phyloP scores from a whole-genome alignment of 2,797 vertebrate genomes.

The Sebastes flavidus region DNA sequence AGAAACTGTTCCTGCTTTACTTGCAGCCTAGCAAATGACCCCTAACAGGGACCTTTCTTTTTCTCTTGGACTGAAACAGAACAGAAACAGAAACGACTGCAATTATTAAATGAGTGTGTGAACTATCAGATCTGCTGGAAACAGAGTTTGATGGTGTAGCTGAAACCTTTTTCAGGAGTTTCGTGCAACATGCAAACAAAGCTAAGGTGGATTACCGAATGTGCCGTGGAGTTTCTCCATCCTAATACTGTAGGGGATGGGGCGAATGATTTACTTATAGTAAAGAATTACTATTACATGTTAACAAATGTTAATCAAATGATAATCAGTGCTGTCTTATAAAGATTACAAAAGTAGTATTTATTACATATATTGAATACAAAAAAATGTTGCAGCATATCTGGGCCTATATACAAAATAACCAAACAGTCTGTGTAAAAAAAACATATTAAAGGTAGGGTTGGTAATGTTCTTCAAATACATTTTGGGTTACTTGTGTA shows the following conservation, averaged over 20 bases:
- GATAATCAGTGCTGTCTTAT: not conserved
- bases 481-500: not conserved
- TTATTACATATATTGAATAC: not conserved
- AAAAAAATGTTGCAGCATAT: constrained; percentile 19
- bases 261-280: not conserved
- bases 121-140: not conserved
- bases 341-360: constrained; percentile 6
- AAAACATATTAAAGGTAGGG: too few relatives aligned
- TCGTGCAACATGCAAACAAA: not conserved
- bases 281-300: not conserved
- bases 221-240: not conserved
- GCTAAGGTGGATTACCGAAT: not conserved
- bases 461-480: too few relatives aligned
- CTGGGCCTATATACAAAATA: not conserved
- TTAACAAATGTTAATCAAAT: not conserved
- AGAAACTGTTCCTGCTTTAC: constrained; percentile 14
- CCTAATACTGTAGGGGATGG: too few relatives aligned
- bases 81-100: constrained; percentile 39
- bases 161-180: not conserved
- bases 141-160: not conserved
- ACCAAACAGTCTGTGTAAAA: not conserved
- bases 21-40: not conserved
- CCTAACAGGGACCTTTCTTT: not conserved
- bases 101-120: not conserved
- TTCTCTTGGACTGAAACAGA: not conserved